Base-by-base conservation (phyloP, 2,797 vertebrate genomes). In the Astyanax mexicanus region DNA sequence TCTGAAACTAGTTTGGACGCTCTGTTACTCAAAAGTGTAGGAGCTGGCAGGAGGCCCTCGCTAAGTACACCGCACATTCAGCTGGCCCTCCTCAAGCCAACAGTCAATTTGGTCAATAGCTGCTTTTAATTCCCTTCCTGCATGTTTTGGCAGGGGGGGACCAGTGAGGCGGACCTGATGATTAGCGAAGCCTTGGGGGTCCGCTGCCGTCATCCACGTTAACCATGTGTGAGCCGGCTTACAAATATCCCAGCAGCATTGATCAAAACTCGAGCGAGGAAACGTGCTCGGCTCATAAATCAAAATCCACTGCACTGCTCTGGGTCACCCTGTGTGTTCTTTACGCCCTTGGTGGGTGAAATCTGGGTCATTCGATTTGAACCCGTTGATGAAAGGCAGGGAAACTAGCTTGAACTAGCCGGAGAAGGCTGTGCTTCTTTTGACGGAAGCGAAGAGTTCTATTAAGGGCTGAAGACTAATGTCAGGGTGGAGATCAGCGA, bases 21-120 rank as follows among this genome's bases (percentile, higher is more conserved):
- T 77, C 75, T 69, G 25, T 67, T 81, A 58, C 66, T 73, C 60
- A 72, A 80, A 87, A 85, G 81, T 82, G 74, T 72, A 69, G 57
- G 75, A 81, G 83, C 78, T 91, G 90, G 87, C 89, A 75, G n/a
- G 0, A 68, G 70, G 83, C 68, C 84, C 74, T 72, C 71, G 62
- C 84, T 87, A 80, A 87, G 86, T 79, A 79, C 83, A 80, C 62
- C 75, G 54, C 81, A 74, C 83, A 79, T 87, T 86, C 85, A 83
- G 81, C 57, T 38, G 72, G 65, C 55, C 37, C 77, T 80, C 54
- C 83, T 79, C 62, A 76, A 74, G 75, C 75, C 69, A 51, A 77
- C 80, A 85, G 85, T 89, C 82, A 75, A 84, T 88, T 88, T 87
- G 81, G 75, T 86, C 82, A 79, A 88, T 86, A 73, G 79, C 75